A percentile compares a stretch with the other conserved stretches of the same genome.
These are phyloP conservation scores for Iguana delicatissima DNA, from an alignment of 2,797 vertebrate species.

Conservation along the genomic window DNA sequence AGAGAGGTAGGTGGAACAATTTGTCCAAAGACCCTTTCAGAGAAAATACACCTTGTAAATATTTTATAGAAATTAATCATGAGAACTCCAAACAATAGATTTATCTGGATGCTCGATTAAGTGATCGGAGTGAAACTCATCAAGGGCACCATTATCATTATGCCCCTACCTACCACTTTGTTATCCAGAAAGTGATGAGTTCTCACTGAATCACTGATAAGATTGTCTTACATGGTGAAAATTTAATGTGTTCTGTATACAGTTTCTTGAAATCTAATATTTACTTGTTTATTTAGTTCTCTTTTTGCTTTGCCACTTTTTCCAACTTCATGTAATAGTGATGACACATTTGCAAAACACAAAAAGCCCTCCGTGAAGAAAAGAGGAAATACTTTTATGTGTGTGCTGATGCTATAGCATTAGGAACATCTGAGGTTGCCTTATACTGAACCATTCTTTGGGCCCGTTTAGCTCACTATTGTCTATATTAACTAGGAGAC, in stretches of 20 bases:
- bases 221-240: conserved; percentile 9
- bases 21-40: neutral
- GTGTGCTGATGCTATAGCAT: no score
- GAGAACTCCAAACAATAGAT: neutral
- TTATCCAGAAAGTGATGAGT: neutral
- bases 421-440: no score
- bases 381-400: no score
- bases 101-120: neutral
- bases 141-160: neutral
- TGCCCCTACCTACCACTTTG: conserved; percentile 10
- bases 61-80: neutral
- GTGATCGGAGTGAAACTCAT: neutral
- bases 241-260: fast-evolving
- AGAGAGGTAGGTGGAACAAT: neutral
- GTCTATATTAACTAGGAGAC: no score
- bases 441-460: no score
- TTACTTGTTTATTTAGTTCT: neutral
- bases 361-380: neutral
- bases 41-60: neutral
- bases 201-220: neutral
- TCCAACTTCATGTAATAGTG: neutral
- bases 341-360: neutral
- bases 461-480: no score
- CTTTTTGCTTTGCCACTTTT: neutral
- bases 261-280: conserved; percentile 43